Evolutionary conservation across 2,797 vertebrate species (phyloP), one percentile per base, ranked within the genome.

Genomic region (Gymnodraco acuticeps): DNA sequence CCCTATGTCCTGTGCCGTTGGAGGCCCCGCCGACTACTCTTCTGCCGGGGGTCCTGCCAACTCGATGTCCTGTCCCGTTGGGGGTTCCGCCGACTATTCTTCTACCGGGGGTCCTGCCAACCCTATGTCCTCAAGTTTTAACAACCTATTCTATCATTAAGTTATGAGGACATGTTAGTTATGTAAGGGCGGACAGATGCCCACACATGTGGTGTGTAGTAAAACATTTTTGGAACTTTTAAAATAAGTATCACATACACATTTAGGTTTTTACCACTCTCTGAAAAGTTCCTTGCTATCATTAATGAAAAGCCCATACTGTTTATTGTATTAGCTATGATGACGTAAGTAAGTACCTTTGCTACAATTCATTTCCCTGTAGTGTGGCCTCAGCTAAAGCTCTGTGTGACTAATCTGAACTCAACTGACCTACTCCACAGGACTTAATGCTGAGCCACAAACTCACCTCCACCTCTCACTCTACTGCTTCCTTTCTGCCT

Each of bases 381-480:
- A 46, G 23, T 20, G 38, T 53, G 23, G 10, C 61, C 47, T 76
- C 5, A 38, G 46, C 17, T 66, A 5, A 53, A 62, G 13, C 61
- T 45, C 19, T 58, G 10, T 2, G 6, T 45, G 52, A 12, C 31
- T 50, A 41, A 33, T 52, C n/a, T 69, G 23, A 3, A 19, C 45
- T 48, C 5, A 1, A 20, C 41, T 73, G 58, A 64, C 60, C 74
- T 60, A n/a, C 59, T 69, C 52, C 23, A n/a, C 45, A 42, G 33
- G 60, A 42, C 20, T 23, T 53, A 31, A 47, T 16, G 16, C 66
- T 45, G 46, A 69, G n/a, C 19, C 5, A 33, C 27, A 47, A 43
- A 48, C 64, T 51, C 64, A 70, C 73, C 70, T 86, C 51, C 66
- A 73, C 67, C 50, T 71, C 61, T 83, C 17, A 47, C 45, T 38